Conservation (phyloP, 2,113 vertebrate genomes). For the Equus przewalskii region DNA sequence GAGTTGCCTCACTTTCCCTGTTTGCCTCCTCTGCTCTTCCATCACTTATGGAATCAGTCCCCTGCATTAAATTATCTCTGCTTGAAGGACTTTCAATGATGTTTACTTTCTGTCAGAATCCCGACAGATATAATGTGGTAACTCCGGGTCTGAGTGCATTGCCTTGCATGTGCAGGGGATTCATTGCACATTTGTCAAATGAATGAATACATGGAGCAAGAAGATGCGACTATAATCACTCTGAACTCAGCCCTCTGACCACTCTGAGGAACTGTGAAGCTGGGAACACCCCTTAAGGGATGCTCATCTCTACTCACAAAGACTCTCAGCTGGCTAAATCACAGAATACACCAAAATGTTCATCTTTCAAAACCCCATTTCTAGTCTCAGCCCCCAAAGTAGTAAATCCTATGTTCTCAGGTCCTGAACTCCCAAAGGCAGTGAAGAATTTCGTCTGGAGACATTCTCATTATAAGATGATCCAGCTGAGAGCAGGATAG, state of each 20-base stretch:
- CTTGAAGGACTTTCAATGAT: not conserved
- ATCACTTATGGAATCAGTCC: not conserved
- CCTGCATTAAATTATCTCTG: slow-evolving; percentile 7
- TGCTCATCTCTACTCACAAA: slow-evolving; percentile 28
- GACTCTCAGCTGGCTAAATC: not conserved
- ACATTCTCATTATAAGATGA: not conserved
- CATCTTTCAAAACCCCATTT: slow-evolving; percentile 23
- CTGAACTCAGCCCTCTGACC: not conserved
- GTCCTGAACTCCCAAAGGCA: slow-evolving; percentile 53
- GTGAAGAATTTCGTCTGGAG: slow-evolving; percentile 61
- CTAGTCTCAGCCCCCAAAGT: not conserved
- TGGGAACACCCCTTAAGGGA: slow-evolving; percentile 27
- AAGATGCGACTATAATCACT: not conserved
- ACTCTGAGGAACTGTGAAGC: not conserved
- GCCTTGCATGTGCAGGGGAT: too few relatives aligned
- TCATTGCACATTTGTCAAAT: not conserved
- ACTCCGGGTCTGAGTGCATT: not conserved
- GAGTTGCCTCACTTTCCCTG: not conserved
- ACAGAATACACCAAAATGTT: not conserved
- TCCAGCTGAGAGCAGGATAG: not conserved
- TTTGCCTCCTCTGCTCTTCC: not conserved
- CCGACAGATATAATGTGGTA: not conserved
- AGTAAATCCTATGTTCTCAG: slow-evolving; percentile 59
- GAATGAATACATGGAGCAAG: not conserved
- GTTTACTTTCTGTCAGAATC: not conserved